These are phyloP conservation scores for Meda fulgida DNA, from an alignment of 2,797 vertebrate genomes.

Conservation along the genomic window DNA sequence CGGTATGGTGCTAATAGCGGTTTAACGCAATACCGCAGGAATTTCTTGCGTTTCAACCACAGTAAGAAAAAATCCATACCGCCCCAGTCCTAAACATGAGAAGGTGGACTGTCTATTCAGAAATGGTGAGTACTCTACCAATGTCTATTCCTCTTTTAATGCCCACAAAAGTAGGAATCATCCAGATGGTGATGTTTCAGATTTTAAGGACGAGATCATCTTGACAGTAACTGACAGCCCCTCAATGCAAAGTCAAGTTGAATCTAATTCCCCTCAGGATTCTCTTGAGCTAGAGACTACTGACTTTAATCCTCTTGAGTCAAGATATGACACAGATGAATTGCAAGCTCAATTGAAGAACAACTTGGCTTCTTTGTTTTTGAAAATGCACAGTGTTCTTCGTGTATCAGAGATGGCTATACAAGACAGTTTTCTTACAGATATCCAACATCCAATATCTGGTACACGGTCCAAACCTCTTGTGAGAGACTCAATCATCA, in stretches of 20 bases:
- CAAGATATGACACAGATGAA: slow-evolving; percentile 29
- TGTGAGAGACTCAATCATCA: neutral
- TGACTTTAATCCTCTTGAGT: slow-evolving; percentile 38
- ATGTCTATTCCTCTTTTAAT: slow-evolving; percentile 40
- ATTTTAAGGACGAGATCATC: too few species aligned
- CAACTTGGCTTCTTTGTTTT: slow-evolving; percentile 53
- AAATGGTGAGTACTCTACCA: slow-evolving; percentile 40
- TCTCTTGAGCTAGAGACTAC: slow-evolving; percentile 12
- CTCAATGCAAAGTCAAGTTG: slow-evolving; percentile 19
- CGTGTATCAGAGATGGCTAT: slow-evolving; percentile 45
- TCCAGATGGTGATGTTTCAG: slow-evolving; percentile 32
- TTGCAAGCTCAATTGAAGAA: slow-evolving; percentile 47
- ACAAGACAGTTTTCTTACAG: slow-evolving; percentile 31
- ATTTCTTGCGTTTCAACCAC: too few species aligned
- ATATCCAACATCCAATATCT: too few species aligned
- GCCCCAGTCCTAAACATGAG: too few species aligned
- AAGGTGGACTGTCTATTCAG: slow-evolving; percentile 45
- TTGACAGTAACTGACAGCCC: slow-evolving; percentile 37
- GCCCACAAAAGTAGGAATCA: slow-evolving; percentile 45
- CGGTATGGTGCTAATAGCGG: too few species aligned
- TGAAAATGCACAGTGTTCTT: slow-evolving; percentile 58
- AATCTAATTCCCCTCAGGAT: slow-evolving; percentile 43
- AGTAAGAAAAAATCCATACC: too few species aligned
- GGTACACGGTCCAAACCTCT: slow-evolving; percentile 48
- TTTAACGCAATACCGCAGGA: too few species aligned